Evolutionary conservation across 2,113 vertebrate genomes (phyloP).

Genomic region (Lontra canadensis): DNA sequence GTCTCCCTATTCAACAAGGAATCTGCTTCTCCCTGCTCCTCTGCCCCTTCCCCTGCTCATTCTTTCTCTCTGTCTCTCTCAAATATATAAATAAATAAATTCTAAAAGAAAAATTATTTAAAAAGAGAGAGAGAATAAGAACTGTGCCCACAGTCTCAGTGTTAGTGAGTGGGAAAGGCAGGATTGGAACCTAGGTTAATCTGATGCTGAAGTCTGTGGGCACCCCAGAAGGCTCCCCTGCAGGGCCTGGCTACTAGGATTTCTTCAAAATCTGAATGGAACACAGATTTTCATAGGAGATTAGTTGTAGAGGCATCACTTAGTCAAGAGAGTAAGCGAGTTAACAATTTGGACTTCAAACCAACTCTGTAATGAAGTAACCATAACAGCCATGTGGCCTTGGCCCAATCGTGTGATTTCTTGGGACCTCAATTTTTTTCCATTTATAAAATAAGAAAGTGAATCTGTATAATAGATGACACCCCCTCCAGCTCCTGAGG

Average conservation of each 20-base stretch:
- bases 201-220: not conserved
- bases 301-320: not conserved
- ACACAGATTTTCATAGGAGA: not conserved
- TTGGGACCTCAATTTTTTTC: not conserved
- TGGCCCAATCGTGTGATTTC: not conserved
- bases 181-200: not conserved
- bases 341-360: not conserved
- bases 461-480: not conserved
- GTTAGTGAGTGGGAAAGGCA: not conserved
- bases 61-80: not conserved
- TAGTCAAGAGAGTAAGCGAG: not conserved
- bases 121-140: not conserved
- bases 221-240: not conserved
- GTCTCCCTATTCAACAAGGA: not conserved
- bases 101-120: too few relatives aligned
- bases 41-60: not conserved
- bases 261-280: not conserved
- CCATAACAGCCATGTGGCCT: not conserved
- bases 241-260: rapidly evolving
- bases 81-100: not conserved
- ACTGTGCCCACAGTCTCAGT: not conserved
- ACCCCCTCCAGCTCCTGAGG: not conserved
- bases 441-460: not conserved
- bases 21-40: not conserved
- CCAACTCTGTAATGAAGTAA: not conserved